Evolutionary conservation across 2,888 invertebrate species (phyloP).

Genomic region (Thereva nobilitata): DNA sequence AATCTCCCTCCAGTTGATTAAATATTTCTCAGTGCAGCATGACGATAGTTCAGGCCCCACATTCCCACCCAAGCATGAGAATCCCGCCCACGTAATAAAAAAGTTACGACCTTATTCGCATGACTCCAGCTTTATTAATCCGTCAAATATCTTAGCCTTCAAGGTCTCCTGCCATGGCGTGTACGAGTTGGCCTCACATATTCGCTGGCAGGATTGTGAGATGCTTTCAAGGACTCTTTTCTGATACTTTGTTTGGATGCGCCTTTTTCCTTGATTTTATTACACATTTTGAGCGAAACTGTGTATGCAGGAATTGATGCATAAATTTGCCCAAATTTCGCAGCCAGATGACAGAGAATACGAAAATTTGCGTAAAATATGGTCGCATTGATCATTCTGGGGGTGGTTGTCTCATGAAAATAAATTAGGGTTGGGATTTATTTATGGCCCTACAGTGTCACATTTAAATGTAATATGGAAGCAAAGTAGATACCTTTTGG

Average conservation of each 20-base stretch:
- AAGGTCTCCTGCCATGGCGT: no score
- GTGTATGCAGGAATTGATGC: slow-evolving; percentile 24
- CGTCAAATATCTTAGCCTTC: no score
- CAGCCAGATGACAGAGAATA: slow-evolving; percentile 18
- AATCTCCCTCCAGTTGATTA: no score
- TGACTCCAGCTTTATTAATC: no score
- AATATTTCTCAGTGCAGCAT: no score
- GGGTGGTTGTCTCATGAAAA: slow-evolving; percentile 32
- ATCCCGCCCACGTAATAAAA: no score
- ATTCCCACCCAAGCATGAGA: no score
- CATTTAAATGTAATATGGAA: slow-evolving; percentile 21
- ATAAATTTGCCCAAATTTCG: slow-evolving; percentile 29
- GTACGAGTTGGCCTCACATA: no score
- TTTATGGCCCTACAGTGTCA: slow-evolving; percentile 25
- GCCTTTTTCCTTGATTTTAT: slow-evolving; percentile 15
- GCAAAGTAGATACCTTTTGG: slow-evolving; percentile 2
- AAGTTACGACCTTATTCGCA: no score
- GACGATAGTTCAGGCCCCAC: no score
- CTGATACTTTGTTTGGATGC: neutral
- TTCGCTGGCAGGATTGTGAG: neutral
- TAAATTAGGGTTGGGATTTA: slow-evolving; percentile 32
- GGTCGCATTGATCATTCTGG: slow-evolving; percentile 30
- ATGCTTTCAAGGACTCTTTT: slow-evolving; percentile 1
- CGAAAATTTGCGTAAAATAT: slow-evolving; percentile 31
- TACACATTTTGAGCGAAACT: neutral